Evolutionary conservation across 2,888 invertebrate species (phyloP).

Genomic region (Eurytoma adleriae): DNA sequence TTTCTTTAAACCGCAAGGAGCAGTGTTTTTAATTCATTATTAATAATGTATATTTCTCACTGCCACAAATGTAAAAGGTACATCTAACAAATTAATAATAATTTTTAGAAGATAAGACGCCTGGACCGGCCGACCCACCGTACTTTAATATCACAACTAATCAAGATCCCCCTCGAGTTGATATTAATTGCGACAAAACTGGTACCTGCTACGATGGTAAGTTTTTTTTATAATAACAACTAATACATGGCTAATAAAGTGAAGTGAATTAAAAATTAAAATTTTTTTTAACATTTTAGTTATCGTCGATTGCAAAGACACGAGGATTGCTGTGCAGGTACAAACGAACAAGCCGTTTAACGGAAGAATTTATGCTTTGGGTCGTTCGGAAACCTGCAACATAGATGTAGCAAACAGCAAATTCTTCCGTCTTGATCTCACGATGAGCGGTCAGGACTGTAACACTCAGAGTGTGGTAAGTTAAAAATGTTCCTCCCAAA

Average conservation of each 20-base stretch:
- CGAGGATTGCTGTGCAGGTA: conserved; percentile 94
- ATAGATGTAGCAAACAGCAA: conserved; percentile 95
- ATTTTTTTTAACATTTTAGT: conserved; percentile 79
- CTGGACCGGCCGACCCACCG: conserved; percentile 14
- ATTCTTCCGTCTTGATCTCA: conserved; percentile 92
- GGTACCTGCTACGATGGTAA: conserved; percentile 97
- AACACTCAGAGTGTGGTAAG: conserved; percentile 96
- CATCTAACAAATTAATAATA: not conserved
- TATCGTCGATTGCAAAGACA: conserved; percentile 95
- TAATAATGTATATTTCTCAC: no score
- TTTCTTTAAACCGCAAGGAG: no score
- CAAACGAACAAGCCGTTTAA: conserved; percentile 96
- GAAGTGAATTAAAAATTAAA: conserved; percentile 6
- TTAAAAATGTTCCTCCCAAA: conserved; percentile 61
- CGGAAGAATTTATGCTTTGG: conserved; percentile 94
- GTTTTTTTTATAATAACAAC: conserved; percentile 67
- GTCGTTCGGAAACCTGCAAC: conserved; percentile 95
- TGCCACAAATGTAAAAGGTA: no score
- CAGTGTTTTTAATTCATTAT: no score
- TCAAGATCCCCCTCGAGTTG: conserved; percentile 73
- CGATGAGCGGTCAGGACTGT: conserved; percentile 96
- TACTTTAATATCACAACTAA: conserved; percentile 40
- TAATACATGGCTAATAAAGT: no score
- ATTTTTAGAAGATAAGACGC: conserved; percentile 50
- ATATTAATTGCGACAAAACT: conserved; percentile 93